These are phyloP conservation scores for Sebastes iracundus DNA, from an alignment of 2,797 vertebrate genomes.

Conservation along the genomic window DNA sequence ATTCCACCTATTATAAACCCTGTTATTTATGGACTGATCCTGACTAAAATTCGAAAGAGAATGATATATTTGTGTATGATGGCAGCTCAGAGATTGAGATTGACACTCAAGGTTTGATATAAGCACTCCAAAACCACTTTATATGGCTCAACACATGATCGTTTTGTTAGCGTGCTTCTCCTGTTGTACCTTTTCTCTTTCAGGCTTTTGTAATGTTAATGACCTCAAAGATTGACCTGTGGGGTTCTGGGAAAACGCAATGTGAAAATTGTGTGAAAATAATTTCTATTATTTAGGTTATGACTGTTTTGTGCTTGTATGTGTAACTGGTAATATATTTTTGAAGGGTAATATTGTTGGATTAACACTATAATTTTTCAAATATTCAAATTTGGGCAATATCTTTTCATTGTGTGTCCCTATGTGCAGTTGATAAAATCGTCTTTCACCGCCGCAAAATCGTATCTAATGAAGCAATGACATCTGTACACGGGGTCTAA, in stretches of 20 bases:
- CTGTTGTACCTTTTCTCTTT: background rate
- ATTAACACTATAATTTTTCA: background rate
- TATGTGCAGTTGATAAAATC: slow-evolving; percentile 48
- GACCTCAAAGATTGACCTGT: background rate
- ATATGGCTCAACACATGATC: background rate
- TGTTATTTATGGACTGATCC: slow-evolving; percentile 29
- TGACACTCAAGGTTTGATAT: background rate
- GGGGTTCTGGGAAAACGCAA: background rate
- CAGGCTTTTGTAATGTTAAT: background rate
- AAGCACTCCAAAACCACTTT: background rate
- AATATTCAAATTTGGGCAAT: background rate
- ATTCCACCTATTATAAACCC: slow-evolving; percentile 44
- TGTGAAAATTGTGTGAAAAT: background rate
- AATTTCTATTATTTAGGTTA: background rate
- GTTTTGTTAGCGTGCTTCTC: background rate
- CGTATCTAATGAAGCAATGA: too few relatives aligned
- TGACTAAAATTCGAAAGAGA: background rate
- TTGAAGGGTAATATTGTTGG: background rate
- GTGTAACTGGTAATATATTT: background rate
- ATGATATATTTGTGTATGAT: background rate
- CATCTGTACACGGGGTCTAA: too few relatives aligned
- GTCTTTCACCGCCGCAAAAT: background rate
- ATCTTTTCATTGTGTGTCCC: slow-evolving; percentile 42
- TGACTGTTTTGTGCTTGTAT: background rate
- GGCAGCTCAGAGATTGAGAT: background rate